phyloP scores from a whole-genome alignment of 2,888 invertebrate species.

The Cosmia trapezina region DNA sequence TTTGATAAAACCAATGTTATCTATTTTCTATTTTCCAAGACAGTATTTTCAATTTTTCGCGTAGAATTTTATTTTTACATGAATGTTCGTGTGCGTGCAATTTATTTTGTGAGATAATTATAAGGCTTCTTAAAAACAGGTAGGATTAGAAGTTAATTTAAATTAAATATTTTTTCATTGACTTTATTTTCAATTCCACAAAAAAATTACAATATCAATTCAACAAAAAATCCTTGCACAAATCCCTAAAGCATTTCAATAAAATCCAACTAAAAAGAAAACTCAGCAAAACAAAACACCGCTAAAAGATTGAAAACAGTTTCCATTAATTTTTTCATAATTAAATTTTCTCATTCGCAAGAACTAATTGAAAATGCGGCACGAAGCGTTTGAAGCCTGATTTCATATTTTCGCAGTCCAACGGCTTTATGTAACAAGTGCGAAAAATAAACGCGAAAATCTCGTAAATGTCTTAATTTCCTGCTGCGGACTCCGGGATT shows the following conservation, averaged over 20 bases:
- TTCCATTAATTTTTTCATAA: slow-evolving; percentile 35
- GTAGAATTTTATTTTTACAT: slow-evolving; percentile 1
- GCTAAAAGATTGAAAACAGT: slow-evolving; percentile 36
- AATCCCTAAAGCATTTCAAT: slow-evolving; percentile 15
- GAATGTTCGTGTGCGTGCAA: neutral
- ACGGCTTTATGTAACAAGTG: slow-evolving; percentile 46
- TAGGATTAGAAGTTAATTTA: neutral
- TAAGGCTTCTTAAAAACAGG: neutral
- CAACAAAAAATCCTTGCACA: neutral
- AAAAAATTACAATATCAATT: neutral
- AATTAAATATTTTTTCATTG: neutral
- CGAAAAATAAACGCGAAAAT: slow-evolving; percentile 61
- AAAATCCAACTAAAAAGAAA: slow-evolving; percentile 25
- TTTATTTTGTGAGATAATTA: neutral
- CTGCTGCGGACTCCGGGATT: slow-evolving; percentile 75
- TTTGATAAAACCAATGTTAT: slow-evolving; percentile 55
- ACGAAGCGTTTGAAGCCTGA: slow-evolving; percentile 27
- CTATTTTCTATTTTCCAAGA: slow-evolving; percentile 42
- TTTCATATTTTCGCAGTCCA: slow-evolving; percentile 43
- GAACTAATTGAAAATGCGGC: slow-evolving; percentile 44
- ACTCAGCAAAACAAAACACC: slow-evolving; percentile 22
- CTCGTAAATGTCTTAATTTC: slow-evolving; percentile 85
- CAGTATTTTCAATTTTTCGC: slow-evolving; percentile 14
- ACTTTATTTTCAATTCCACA: neutral
- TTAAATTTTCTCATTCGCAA: slow-evolving; percentile 37